A percentile compares a stretch with the other conserved stretches of the same genome.
phyloP scores from a whole-genome alignment of 1,140 invertebrate genomes.

The Arctopsyche grandis region DNA sequence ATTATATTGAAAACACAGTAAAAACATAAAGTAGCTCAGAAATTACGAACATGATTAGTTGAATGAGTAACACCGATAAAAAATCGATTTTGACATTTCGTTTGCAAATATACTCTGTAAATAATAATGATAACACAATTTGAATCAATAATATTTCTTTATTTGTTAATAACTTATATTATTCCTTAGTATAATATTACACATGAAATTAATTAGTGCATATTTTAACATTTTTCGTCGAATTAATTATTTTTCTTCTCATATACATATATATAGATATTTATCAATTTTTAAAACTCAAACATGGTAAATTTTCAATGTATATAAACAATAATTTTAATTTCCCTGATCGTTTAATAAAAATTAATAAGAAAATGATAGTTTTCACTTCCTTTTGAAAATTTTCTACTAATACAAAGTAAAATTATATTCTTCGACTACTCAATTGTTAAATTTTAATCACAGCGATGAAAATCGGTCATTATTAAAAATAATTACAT shows the following conservation, averaged over 20 bases:
- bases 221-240: conserved; percentile 49
- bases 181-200: conserved; percentile 52
- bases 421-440: conserved; percentile 23
- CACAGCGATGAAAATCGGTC: conserved; percentile 42
- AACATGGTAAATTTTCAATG: not conserved
- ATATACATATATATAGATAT: conserved; percentile 20
- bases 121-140: conserved; percentile 23
- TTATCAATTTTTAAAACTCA: not conserved
- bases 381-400: not conserved
- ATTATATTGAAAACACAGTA: no score
- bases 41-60: no score
- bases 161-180: conserved; percentile 52
- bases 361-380: not conserved
- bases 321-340: conserved; percentile 7
- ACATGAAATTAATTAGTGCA: conserved; percentile 54
- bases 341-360: not conserved
- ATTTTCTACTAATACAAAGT: not conserved
- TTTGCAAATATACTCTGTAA: not conserved
- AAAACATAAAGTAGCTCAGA: no score
- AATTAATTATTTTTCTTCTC: conserved; percentile 41
- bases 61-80: no score
- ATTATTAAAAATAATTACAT: conserved; percentile 42
- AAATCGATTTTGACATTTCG: no score
- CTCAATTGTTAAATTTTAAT: conserved; percentile 38
- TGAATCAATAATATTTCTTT: conserved; percentile 54